phyloP scores from a whole-genome alignment of 2,888 invertebrate species.

The Synergus gifuensis region DNA sequence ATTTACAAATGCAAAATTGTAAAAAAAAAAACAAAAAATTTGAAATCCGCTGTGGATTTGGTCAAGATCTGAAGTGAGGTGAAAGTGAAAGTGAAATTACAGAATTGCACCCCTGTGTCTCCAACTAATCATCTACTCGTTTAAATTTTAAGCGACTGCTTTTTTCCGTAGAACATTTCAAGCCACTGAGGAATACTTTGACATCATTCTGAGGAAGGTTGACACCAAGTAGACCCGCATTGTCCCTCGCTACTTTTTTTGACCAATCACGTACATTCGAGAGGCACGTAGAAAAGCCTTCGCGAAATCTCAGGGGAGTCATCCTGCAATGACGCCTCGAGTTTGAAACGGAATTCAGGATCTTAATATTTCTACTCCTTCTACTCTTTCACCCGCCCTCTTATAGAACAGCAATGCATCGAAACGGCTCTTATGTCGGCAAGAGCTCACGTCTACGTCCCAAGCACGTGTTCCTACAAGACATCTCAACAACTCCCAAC shows the following conservation, averaged over 20 bases:
- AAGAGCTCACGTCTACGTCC: slow-evolving; percentile 25
- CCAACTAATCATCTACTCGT: too few species aligned
- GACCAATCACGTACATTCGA: slow-evolving; percentile 29
- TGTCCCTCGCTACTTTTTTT: neutral
- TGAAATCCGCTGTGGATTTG: too few species aligned
- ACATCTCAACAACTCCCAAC: neutral
- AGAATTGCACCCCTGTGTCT: too few species aligned
- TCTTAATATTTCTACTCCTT: slow-evolving; percentile 20
- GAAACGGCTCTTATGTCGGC: slow-evolving; percentile 22
- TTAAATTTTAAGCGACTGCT: too few species aligned
- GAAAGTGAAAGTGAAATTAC: too few species aligned
- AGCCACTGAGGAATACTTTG: slow-evolving; percentile 24
- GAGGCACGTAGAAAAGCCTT: slow-evolving; percentile 25
- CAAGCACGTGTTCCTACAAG: slow-evolving; percentile 39
- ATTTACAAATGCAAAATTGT: too few species aligned
- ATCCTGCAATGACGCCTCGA: slow-evolving; percentile 1
- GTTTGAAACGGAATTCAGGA: slow-evolving; percentile 29
- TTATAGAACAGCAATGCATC: slow-evolving; percentile 25
- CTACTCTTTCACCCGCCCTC: slow-evolving; percentile 3
- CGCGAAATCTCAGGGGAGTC: slow-evolving; percentile 14
- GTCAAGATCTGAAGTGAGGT: too few species aligned
- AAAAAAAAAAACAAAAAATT: too few species aligned
- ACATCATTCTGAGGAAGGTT: slow-evolving; percentile 21
- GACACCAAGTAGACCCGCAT: slow-evolving; percentile 19
- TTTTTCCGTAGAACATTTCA: neutral